These are phyloP conservation scores for Choloepus didactylus DNA, from an alignment of 2,797 vertebrate species.

Conservation along the genomic window DNA sequence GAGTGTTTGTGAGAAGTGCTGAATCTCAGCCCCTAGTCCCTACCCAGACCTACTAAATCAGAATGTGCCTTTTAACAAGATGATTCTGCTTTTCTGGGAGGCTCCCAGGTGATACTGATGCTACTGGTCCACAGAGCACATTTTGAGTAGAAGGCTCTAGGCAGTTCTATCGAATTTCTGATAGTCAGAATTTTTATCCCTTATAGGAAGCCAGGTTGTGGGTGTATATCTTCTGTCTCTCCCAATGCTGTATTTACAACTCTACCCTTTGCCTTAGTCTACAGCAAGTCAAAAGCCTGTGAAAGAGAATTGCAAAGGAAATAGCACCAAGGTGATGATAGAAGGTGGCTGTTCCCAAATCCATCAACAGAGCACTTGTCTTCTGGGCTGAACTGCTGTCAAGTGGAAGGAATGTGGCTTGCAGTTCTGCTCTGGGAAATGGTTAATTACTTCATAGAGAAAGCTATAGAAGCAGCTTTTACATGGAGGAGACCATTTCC, in stretches of 20 bases:
- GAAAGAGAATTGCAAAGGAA: neutral
- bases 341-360: neutral
- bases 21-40: neutral
- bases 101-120: neutral
- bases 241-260: neutral
- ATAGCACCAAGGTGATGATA: neutral
- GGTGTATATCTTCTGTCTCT: neutral
- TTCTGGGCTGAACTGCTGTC: neutral
- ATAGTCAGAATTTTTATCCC: neutral
- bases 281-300: neutral
- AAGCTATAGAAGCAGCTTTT: neutral
- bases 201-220: neutral
- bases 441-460: neutral
- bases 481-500: neutral
- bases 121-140: neutral
- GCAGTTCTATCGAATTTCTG: neutral
- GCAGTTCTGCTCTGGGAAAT: neutral
- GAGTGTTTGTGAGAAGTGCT: conserved; percentile 16
- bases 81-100: neutral
- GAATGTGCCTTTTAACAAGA: neutral
- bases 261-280: neutral
- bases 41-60: neutral
- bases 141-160: neutral
- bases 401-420: neutral
- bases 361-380: neutral